phyloP scores from a whole-genome alignment of 2,888 invertebrate species.

The Azorinus chamasolen region DNA sequence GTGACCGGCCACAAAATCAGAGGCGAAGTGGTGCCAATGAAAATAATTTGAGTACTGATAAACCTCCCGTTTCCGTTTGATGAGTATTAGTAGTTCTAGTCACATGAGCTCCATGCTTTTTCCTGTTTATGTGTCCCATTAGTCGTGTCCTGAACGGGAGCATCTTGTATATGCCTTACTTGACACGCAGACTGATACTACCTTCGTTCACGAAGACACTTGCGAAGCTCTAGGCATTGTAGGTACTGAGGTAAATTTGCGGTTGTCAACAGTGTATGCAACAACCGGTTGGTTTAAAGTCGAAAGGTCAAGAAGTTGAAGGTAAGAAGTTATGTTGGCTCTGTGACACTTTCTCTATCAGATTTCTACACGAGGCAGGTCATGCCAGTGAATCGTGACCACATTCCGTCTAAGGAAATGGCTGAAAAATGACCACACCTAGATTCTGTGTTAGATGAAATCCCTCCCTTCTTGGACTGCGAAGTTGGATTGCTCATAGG shows the following conservation, averaged over 20 bases:
- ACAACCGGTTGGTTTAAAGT: constrained; percentile 24
- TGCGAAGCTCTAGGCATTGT: constrained; percentile 21
- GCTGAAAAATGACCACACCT: constrained; percentile 59
- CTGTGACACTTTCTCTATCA: constrained; percentile 10
- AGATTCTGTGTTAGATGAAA: constrained; percentile 37
- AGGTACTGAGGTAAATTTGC: constrained; percentile 26
- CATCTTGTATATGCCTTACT: constrained; percentile 62
- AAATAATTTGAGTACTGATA: no score
- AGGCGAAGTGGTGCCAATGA: no score
- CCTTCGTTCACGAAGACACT: constrained; percentile 52
- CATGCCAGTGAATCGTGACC: constrained; percentile 41
- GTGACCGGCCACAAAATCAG: no score
- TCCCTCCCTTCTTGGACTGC: constrained; percentile 38
- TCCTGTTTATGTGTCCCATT: constrained; percentile 51
- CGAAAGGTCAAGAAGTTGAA: constrained; percentile 18
- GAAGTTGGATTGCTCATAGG: no score
- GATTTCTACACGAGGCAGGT: constrained; percentile 34
- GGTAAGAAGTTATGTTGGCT: constrained; percentile 34
- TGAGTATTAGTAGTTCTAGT: no score
- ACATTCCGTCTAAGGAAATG: constrained; percentile 39
- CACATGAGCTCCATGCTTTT: constrained; percentile 32
- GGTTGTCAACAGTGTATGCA: constrained; percentile 57
- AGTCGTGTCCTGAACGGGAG: constrained; percentile 38
- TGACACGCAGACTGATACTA: constrained; percentile 65
- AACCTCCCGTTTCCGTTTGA: no score